Evolutionary conservation across 2,888 invertebrate species (phyloP).

Genomic region (Papilio elwesi): DNA sequence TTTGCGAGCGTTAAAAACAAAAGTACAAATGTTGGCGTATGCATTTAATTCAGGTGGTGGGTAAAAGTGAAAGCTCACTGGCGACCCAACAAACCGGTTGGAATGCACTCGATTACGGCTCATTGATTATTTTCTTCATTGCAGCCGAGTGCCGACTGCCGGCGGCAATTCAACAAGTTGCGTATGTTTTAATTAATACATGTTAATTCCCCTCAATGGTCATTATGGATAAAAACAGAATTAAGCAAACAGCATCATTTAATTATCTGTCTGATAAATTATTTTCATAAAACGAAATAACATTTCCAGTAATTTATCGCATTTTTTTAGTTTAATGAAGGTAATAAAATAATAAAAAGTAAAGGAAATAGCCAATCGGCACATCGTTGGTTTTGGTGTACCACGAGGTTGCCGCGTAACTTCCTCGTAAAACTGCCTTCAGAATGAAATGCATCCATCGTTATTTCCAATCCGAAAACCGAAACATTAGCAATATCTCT

Average conservation of each 20-base stretch:
- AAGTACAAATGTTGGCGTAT: slow-evolving; percentile 41
- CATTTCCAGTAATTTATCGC: neutral
- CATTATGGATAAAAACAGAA: slow-evolving; percentile 1
- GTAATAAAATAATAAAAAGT: no score
- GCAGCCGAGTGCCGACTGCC: slow-evolving; percentile 38
- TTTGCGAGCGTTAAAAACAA: slow-evolving; percentile 2
- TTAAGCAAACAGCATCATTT: slow-evolving; percentile 5
- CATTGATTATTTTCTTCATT: slow-evolving; percentile 53
- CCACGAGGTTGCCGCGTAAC: no score
- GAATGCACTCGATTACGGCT: slow-evolving; percentile 52
- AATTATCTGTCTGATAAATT: neutral
- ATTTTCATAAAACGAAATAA: neutral
- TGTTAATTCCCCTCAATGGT: slow-evolving; percentile 14
- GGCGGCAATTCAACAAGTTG: slow-evolving; percentile 37
- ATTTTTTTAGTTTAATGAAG: neutral
- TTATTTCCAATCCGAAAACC: no score
- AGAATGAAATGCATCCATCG: no score
- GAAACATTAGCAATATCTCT: no score
- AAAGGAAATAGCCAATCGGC: no score
- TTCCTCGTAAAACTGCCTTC: no score
- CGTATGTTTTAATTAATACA: slow-evolving; percentile 32
- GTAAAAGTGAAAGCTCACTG: slow-evolving; percentile 56
- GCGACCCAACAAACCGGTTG: slow-evolving; percentile 53
- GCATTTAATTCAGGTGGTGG: slow-evolving; percentile 36
- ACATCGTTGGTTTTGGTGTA: no score